These are phyloP conservation scores for Onthophagus sagittarius DNA, from an alignment of 2,888 invertebrate species.

Conservation along the genomic window DNA sequence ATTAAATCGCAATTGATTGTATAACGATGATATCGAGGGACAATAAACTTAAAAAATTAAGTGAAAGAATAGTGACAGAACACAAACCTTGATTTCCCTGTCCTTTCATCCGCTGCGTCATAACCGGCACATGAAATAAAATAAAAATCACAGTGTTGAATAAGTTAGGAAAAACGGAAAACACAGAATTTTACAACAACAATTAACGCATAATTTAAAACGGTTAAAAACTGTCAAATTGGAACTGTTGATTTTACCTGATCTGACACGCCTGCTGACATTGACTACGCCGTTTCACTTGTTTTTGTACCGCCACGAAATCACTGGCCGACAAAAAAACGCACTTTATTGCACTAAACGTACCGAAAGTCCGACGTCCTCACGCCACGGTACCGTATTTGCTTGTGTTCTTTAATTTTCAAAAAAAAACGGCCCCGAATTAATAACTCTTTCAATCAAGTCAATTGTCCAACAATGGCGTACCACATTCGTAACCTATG, in stretches of 20 bases:
- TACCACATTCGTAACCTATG: conserved; percentile 36
- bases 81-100: conserved; percentile 74
- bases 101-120: conserved; percentile 76
- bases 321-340: conserved; percentile 32
- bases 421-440: conserved; percentile 2
- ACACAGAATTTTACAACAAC: conserved; percentile 34
- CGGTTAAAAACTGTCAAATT: conserved; percentile 41
- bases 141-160: conserved; percentile 37
- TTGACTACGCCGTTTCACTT: conserved; percentile 66
- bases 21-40: too few relatives aligned
- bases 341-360: conserved; percentile 42
- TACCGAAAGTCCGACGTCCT: conserved; percentile 32
- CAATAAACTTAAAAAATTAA: neutral
- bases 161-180: conserved; percentile 33
- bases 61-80: conserved; percentile 17
- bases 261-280: conserved; percentile 90
- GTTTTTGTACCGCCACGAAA: conserved; percentile 46
- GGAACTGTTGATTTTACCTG: conserved; percentile 62
- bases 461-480: conserved; percentile 49
- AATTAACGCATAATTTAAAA: conserved; percentile 32
- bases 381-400: conserved; percentile 11
- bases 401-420: too few relatives aligned
- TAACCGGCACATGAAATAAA: conserved; percentile 57
- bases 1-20: too few relatives aligned
- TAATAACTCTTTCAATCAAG: conserved; percentile 35